These are phyloP conservation scores for Leucania comma DNA, from an alignment of 2,888 invertebrate species.

Conservation along the genomic window DNA sequence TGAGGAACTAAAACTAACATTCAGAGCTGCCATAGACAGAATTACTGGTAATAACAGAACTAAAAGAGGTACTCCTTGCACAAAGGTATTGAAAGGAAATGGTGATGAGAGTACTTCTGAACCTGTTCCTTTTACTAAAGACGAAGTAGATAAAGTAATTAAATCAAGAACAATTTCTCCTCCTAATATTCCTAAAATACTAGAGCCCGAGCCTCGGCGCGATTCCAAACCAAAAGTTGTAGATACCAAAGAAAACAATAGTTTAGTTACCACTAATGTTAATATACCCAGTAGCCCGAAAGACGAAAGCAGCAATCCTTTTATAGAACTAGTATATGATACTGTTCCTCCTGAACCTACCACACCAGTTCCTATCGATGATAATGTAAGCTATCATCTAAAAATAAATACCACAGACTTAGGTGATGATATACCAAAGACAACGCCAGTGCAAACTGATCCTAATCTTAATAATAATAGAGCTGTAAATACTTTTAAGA, in stretches of 20 bases:
- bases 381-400: slow-evolving; percentile 84
- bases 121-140: slow-evolving; percentile 14
- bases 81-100: slow-evolving; percentile 52
- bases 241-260: slow-evolving; percentile 45
- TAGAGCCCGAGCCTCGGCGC: slow-evolving; percentile 16
- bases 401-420: slow-evolving; percentile 85
- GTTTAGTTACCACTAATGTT: slow-evolving; percentile 21
- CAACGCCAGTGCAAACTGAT: slow-evolving; percentile 60
- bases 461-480: slow-evolving; percentile 57
- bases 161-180: slow-evolving; percentile 21
- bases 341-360: slow-evolving; percentile 39
- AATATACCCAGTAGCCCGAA: slow-evolving; percentile 23
- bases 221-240: slow-evolving; percentile 25
- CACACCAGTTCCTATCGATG: slow-evolving; percentile 69
- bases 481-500: slow-evolving; percentile 70
- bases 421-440: slow-evolving; percentile 60
- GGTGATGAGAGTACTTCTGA: slow-evolving; percentile 27
- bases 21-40: slow-evolving; percentile 83
- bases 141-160: slow-evolving; percentile 40
- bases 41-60: slow-evolving; percentile 75
- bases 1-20: slow-evolving; percentile 81
- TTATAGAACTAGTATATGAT: slow-evolving; percentile 51
- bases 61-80: slow-evolving; percentile 61
- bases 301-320: slow-evolving; percentile 57
- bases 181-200: slow-evolving; percentile 28